phyloP scores from a whole-genome alignment of 2,888 invertebrate genomes.

The Boloria selene region DNA sequence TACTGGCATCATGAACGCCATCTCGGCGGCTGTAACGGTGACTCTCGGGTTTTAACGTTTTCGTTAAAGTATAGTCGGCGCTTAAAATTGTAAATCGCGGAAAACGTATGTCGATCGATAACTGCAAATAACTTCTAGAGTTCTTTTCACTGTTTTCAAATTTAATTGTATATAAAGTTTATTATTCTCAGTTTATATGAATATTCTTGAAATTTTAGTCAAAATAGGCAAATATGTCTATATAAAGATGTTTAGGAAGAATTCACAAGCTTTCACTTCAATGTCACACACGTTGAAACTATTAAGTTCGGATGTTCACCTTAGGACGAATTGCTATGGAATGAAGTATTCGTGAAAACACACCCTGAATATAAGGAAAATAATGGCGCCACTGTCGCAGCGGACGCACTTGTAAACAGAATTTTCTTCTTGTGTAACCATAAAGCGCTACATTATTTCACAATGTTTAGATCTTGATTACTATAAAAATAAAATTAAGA shows the following conservation, averaged over 20 bases:
- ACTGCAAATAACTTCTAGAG: conserved; percentile 35
- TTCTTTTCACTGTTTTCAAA: conserved; percentile 45
- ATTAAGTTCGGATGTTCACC: conserved; percentile 71
- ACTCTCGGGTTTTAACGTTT: conserved; percentile 74
- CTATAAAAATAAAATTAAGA: not conserved
- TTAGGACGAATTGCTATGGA: conserved; percentile 77
- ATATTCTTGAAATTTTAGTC: conserved; percentile 45
- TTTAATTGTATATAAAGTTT: conserved; percentile 26
- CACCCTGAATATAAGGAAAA: conserved; percentile 80
- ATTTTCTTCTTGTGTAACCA: not conserved
- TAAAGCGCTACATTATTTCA: not conserved
- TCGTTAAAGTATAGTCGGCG: conserved; percentile 59
- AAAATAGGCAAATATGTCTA: conserved; percentile 47
- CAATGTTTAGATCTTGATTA: not conserved
- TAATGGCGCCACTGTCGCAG: conserved; percentile 72
- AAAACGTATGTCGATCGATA: conserved; percentile 58
- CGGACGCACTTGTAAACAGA: conserved; percentile 54
- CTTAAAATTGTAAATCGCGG: conserved; percentile 47
- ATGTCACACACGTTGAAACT: conserved; percentile 66
- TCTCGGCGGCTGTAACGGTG: conserved; percentile 77
- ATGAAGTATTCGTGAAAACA: conserved; percentile 80
- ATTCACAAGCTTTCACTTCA: conserved; percentile 69
- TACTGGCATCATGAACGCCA: conserved; percentile 98
- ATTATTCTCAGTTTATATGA: conserved; percentile 28
- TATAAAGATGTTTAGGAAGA: conserved; percentile 30